A percentile compares a stretch with the other conserved stretches of the same genome.
These are phyloP conservation scores for Solenopsis fugax DNA, from an alignment of 1,140 invertebrate genomes.

Conservation along the genomic window DNA sequence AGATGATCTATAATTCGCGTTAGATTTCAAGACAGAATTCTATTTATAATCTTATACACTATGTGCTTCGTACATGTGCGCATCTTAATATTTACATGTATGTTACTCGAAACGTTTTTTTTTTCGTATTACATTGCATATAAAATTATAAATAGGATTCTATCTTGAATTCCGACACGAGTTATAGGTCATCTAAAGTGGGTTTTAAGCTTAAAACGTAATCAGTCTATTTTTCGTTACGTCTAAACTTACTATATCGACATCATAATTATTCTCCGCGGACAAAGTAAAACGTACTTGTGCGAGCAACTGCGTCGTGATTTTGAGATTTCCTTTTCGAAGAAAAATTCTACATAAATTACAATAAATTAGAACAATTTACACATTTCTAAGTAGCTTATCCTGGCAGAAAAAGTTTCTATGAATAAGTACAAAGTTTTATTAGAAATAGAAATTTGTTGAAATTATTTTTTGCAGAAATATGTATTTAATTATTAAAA, in stretches of 20 bases:
- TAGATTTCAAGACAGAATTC: background rate
- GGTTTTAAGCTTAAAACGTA: background rate
- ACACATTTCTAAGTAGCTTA: no score
- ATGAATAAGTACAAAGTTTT: no score
- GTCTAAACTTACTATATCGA: background rate
- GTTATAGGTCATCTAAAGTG: constrained; percentile 11
- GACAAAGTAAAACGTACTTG: background rate
- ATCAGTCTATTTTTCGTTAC: background rate
- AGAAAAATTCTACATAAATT: background rate
- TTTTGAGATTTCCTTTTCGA: background rate
- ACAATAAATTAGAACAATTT: no score
- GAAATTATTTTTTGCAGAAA: no score
- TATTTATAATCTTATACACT: constrained; percentile 1
- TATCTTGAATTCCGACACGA: constrained; percentile 8
- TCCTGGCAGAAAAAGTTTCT: no score
- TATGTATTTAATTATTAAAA: no score
- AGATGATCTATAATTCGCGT: constrained; percentile 7
- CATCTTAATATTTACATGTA: background rate
- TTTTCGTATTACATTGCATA: background rate
- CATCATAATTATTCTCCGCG: background rate
- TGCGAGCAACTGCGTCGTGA: background rate
- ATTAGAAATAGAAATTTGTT: no score
- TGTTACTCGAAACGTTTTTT: background rate
- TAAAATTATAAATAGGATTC: constrained; percentile 25
- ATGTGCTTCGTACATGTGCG: background rate